A percentile compares a stretch with the other conserved stretches of the same genome.
These are phyloP conservation scores for Isichthys henryi DNA, from an alignment of 2,113 vertebrate species.

Conservation along the genomic window DNA sequence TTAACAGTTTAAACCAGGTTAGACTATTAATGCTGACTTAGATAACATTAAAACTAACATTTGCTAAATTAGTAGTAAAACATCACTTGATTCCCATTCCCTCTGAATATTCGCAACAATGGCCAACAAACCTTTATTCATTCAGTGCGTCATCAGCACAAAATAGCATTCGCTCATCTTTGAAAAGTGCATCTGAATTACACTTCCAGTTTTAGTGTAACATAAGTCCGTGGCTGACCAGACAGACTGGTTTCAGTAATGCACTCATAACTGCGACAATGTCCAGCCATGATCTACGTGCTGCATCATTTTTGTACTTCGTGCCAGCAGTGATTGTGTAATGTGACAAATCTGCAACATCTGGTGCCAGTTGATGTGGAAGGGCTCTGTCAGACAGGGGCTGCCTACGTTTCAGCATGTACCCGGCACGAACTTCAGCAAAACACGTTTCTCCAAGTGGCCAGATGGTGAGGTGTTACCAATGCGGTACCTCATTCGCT, in stretches of 20 bases:
- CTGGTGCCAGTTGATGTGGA: neutral
- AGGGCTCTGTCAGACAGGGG: neutral
- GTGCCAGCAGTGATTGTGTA: neutral
- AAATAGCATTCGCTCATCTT: neutral
- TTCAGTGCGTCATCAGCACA: neutral
- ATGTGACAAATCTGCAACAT: neutral
- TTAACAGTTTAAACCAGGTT: neutral
- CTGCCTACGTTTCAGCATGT: neutral
- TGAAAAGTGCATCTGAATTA: neutral
- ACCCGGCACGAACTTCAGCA: neutral
- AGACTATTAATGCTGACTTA: neutral
- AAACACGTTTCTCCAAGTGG: neutral
- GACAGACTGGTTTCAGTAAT: neutral
- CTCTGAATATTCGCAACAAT: neutral
- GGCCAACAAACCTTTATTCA: neutral
- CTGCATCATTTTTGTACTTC: too few relatives aligned
- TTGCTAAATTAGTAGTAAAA: neutral
- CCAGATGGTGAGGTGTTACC: neutral
- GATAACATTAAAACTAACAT: neutral
- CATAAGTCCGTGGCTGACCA: neutral
- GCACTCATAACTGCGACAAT: neutral
- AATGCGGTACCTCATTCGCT: neutral
- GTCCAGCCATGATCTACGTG: neutral
- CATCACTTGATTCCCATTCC: neutral
- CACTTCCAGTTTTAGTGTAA: neutral